Base-by-base conservation (phyloP, 2,888 invertebrate genomes). In the Watsonalla cultraria region DNA sequence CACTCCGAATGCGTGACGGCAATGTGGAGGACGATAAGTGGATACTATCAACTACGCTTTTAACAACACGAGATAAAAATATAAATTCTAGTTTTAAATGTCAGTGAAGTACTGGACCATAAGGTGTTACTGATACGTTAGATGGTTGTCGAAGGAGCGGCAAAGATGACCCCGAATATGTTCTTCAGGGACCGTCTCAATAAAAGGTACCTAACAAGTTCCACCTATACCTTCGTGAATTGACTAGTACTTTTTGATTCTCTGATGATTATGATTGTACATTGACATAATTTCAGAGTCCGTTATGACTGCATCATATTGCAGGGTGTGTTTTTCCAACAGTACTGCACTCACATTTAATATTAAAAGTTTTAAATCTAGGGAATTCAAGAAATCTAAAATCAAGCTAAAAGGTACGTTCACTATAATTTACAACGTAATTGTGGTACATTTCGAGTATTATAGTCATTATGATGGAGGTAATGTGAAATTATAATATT, bases 341-440 rank as follows among this genome's bases (percentile, higher is more conserved):
- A 66, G 70, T 72, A 75, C 74, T 73, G 74, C 64, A 70, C 69
- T 74, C 71, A 68, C 63, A 70, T 74, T 74, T 59, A 59, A 74
- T 42, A 66, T 60, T 58, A 65, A 47, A 54, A 60, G 52, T 51
- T 55, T 57, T 64, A 65, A 66, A 60, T 65, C 62, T 72, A 71
- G 63, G 66, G 63, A 67, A 73, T 75, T 74, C 67, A 66, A 78
- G 71, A 65, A 65, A 62, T 69, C 63, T 68, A 76, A 64, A 63
- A 64, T 60, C 62, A 60, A 65, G 53, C 57, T 69, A 65, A 66
- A 62, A 67, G 58, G 52, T 65, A 66, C 52, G 56, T 60, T 62
- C 66, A 58, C 65, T 68, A 74, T 62, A 57, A 65, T 72, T 69
- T 64, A 63, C 58, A 66, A 69, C 60, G 59, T 64, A 72, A 59